A percentile compares a stretch with the other conserved stretches of the same genome.
These are phyloP conservation scores for Heliornis fulica DNA, from an alignment of 2,113 vertebrate genomes.

Conservation along the genomic window DNA sequence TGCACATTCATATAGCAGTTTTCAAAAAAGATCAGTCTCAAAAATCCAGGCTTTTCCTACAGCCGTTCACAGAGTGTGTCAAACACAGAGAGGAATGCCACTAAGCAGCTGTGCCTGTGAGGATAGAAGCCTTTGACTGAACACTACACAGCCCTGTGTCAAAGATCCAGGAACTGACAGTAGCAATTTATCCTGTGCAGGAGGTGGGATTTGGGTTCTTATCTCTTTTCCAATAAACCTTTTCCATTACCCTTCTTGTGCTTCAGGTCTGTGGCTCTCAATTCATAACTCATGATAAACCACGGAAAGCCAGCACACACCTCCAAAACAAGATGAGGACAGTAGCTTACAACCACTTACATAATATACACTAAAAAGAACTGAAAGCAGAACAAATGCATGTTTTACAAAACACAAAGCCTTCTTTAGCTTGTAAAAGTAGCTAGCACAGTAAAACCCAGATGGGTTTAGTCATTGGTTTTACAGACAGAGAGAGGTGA, in stretches of 20 bases:
- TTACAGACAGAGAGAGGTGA: neutral
- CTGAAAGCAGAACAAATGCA: neutral
- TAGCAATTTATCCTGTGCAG: neutral
- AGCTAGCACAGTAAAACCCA: neutral
- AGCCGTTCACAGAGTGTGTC: neutral
- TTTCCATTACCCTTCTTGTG: neutral
- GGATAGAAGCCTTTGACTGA: neutral
- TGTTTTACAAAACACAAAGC: neutral
- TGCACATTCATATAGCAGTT: neutral
- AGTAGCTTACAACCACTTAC: neutral
- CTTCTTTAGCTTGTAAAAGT: neutral
- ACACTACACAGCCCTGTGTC: neutral
- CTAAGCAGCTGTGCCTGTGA: neutral
- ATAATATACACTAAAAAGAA: neutral
- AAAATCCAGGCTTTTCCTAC: neutral
- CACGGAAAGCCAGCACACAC: neutral
- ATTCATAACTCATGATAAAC: neutral
- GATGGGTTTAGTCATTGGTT: neutral
- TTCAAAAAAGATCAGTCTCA: neutral
- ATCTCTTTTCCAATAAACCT: neutral
- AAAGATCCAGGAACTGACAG: neutral
- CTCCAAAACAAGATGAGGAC: neutral
- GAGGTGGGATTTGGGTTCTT: slow-evolving; percentile 4
- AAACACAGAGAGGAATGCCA: neutral
- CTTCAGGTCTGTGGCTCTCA: neutral